Evolutionary conservation across 2,888 invertebrate species (phyloP).

Genomic region (Cacoxenus indagator): DNA sequence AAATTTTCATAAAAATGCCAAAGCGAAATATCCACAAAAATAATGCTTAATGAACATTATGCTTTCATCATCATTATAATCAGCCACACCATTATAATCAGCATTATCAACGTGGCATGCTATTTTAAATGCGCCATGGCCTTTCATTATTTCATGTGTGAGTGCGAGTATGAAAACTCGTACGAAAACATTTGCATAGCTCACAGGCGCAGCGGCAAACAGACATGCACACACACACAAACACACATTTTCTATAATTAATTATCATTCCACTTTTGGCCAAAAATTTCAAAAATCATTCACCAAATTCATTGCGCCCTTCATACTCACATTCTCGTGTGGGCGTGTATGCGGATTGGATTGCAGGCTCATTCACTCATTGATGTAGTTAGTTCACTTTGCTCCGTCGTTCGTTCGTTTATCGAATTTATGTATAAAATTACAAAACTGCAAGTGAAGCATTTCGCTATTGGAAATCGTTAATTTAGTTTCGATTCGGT

Average conservation of each 20-base stretch:
- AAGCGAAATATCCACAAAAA: background rate
- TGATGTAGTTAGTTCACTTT: background rate
- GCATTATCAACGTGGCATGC: too few relatives aligned
- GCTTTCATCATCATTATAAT: too few relatives aligned
- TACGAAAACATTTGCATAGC: constrained; percentile 16
- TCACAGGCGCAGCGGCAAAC: background rate
- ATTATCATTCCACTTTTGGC: constrained; percentile 20
- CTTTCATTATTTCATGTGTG: background rate
- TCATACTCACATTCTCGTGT: too few relatives aligned
- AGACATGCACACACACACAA: background rate
- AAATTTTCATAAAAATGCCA: background rate
- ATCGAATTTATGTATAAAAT: constrained; percentile 21
- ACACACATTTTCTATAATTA: constrained; percentile 3
- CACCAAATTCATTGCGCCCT: background rate
- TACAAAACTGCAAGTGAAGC: constrained; percentile 20
- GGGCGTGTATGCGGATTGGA: background rate
- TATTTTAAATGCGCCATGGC: background rate
- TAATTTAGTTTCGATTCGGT: constrained; percentile 8
- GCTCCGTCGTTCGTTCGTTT: background rate
- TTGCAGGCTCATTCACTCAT: background rate
- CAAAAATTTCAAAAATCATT: constrained; percentile 20
- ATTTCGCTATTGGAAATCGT: constrained; percentile 20
- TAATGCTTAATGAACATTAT: too few relatives aligned
- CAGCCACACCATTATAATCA: too few relatives aligned
- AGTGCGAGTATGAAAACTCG: background rate